These are phyloP conservation scores for Drosophila emarginata DNA, from an alignment of 2,888 invertebrate species.

Conservation along the genomic window DNA sequence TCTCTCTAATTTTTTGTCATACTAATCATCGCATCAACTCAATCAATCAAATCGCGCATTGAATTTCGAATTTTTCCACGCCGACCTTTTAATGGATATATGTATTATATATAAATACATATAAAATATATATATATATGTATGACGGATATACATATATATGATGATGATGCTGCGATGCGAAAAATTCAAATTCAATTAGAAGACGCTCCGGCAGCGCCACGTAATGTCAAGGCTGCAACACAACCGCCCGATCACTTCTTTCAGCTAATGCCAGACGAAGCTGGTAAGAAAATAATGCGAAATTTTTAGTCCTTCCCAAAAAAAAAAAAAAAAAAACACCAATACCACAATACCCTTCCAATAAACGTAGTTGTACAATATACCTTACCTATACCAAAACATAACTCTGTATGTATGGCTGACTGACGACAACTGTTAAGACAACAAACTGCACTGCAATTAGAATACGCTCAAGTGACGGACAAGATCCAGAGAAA, in stretches of 20 bases:
- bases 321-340: slow-evolving; percentile 38
- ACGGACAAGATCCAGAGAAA: not conserved
- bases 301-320: too few species aligned
- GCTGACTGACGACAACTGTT: not conserved
- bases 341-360: not conserved
- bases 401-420: not conserved
- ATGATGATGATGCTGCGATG: slow-evolving; percentile 55
- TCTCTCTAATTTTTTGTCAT: slow-evolving; percentile 57
- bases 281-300: slow-evolving; percentile 85
- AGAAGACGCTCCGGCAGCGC: slow-evolving; percentile 82
- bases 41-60: slow-evolving; percentile 52
- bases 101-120: not conserved
- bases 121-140: slow-evolving; percentile 16
- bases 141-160: slow-evolving; percentile 1
- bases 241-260: slow-evolving; percentile 87
- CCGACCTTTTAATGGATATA: not conserved
- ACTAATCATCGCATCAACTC: slow-evolving; percentile 66
- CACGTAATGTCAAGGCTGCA: slow-evolving; percentile 83
- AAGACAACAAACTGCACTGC: not conserved
- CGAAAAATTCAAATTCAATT: slow-evolving; percentile 80
- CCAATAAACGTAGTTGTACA: not conserved
- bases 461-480: not conserved
- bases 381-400: too few species aligned
- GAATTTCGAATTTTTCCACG: slow-evolving; percentile 66
- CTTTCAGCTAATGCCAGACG: slow-evolving; percentile 87